phyloP scores from a whole-genome alignment of 2,113 vertebrate genomes.

The Sialia sialis region DNA sequence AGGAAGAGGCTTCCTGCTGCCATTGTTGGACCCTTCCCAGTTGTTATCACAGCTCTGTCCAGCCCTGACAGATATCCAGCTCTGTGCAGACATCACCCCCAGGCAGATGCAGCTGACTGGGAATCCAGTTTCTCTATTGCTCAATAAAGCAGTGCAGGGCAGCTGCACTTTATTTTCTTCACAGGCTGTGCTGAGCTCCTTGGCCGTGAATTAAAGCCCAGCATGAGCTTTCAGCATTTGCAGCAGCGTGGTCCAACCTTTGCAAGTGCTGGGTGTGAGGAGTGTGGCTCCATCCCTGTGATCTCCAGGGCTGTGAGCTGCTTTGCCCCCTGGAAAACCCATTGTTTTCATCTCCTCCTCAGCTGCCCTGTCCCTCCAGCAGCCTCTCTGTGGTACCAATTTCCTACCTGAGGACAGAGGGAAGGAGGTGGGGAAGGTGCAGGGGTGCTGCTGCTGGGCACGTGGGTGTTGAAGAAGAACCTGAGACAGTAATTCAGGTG shows the following conservation, averaged over 20 bases:
- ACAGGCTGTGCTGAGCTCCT: neutral
- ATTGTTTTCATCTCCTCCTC: neutral
- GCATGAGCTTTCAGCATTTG: neutral
- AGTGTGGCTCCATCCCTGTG: neutral
- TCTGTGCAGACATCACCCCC: neutral
- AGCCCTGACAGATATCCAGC: neutral
- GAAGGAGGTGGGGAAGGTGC: neutral
- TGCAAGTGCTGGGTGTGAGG: neutral
- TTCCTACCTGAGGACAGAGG: neutral
- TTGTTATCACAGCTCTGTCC: neutral
- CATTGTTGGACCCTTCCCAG: neutral
- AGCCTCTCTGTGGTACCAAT: neutral
- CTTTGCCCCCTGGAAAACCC: neutral
- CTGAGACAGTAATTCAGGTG: neutral
- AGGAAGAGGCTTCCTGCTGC: neutral
- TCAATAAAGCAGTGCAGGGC: neutral
- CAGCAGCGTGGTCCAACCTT: accelerated
- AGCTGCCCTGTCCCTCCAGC: neutral
- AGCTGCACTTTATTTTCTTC: neutral
- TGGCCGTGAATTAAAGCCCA: neutral
- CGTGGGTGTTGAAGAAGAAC: accelerated
- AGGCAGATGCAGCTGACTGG: neutral
- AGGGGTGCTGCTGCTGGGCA: neutral
- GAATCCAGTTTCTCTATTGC: neutral
- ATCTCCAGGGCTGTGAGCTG: neutral